Conservation (phyloP, 1,140 invertebrate species). For the Hylaeus anthracinus region DNA sequence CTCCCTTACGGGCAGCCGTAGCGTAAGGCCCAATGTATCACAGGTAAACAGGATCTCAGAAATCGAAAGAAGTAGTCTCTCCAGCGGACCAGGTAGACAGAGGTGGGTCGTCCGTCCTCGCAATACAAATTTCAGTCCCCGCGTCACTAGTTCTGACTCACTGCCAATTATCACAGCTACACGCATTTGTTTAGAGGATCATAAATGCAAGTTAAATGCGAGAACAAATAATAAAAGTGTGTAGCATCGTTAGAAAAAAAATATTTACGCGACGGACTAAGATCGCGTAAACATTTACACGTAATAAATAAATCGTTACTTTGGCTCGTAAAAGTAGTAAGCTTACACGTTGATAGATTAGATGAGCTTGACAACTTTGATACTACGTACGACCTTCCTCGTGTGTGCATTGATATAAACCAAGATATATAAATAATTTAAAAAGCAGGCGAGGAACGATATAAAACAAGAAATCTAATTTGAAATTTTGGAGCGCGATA, state of each 20-base stretch:
- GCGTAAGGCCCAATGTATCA: conserved; percentile 67
- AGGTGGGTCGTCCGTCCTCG: conserved; percentile 7
- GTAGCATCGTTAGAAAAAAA: neutral
- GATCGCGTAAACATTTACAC: neutral
- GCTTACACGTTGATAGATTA: too few relatives aligned
- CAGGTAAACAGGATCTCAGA: conserved; percentile 67
- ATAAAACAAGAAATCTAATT: too few relatives aligned
- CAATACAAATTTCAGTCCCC: conserved; percentile 1
- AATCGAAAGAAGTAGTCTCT: conserved; percentile 52
- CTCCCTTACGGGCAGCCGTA: neutral
- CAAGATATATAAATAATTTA: too few relatives aligned
- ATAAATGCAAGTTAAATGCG: neutral
- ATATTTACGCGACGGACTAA: neutral
- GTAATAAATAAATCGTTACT: conserved; percentile 6
- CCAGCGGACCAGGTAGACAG: conserved; percentile 43
- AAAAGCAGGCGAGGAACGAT: too few relatives aligned
- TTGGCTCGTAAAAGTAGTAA: neutral
- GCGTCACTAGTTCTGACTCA: neutral
- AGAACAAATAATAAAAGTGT: neutral
- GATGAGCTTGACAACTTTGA: too few relatives aligned
- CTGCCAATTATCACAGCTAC: neutral
- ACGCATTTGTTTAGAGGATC: neutral
- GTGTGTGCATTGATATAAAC: too few relatives aligned
- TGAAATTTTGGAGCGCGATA: too few relatives aligned
- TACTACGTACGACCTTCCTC: too few relatives aligned